Percentiles rank a stretch among this genome's conserved stretches.
phyloP scores from a whole-genome alignment of 2,113 vertebrate genomes.

The Lophochroa leadbeateri region DNA sequence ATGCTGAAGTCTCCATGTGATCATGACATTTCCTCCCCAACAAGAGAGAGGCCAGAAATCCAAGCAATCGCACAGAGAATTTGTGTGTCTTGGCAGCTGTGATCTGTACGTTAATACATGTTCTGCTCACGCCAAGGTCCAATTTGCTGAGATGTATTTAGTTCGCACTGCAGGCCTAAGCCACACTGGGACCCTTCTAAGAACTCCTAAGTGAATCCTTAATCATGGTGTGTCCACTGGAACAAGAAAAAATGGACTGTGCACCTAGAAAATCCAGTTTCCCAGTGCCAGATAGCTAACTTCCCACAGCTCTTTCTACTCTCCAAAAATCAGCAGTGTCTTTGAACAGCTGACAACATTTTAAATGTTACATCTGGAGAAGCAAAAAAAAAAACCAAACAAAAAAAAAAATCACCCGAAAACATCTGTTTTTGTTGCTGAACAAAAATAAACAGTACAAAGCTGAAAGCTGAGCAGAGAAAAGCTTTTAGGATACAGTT shows the following conservation, averaged over 20 bases:
- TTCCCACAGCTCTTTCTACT: slow-evolving; percentile 22
- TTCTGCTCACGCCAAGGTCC: not conserved
- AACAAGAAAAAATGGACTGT: not conserved
- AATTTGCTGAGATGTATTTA: not conserved
- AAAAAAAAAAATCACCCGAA: not conserved
- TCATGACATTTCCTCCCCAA: slow-evolving; percentile 53
- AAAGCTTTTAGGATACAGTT: not conserved
- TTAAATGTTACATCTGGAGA: slow-evolving; percentile 59
- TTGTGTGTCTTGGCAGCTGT: slow-evolving; percentile 57
- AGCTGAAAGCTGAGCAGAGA: slow-evolving; percentile 30
- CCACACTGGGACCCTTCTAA: not conserved
- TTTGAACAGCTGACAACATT: slow-evolving; percentile 38
- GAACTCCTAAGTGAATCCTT: not conserved
- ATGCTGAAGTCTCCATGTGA: slow-evolving; percentile 31
- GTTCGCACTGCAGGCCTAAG: not conserved
- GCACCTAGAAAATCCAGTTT: not conserved
- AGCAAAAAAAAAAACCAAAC: not conserved
- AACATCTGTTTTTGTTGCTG: slow-evolving; percentile 67
- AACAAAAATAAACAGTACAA: slow-evolving; percentile 61
- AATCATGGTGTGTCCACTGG: not conserved
- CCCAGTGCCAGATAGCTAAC: not conserved
- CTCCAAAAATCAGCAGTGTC: slow-evolving; percentile 38
- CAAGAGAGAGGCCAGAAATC: slow-evolving; percentile 41
- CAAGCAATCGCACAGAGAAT: not conserved
- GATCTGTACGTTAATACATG: not conserved